These are phyloP conservation scores for Acrocephalus kingi DNA, from an alignment of 2,113 vertebrate species.

Conservation along the genomic window DNA sequence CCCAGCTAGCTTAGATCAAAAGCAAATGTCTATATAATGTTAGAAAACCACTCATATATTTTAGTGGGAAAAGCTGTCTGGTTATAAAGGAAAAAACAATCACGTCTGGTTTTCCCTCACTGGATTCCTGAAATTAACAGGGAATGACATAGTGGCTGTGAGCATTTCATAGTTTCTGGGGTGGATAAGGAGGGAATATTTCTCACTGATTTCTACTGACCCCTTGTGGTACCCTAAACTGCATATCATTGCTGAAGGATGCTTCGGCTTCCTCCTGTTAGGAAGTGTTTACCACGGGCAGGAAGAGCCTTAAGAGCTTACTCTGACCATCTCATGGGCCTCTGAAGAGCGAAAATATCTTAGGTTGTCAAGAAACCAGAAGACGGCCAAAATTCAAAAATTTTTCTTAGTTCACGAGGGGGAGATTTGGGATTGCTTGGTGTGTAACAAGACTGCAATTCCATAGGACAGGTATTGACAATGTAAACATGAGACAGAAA, in stretches of 20 bases:
- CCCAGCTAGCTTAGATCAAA: not conserved
- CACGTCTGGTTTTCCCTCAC: not conserved
- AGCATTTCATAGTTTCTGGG: not conserved
- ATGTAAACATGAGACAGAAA: not conserved
- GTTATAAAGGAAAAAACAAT: not conserved
- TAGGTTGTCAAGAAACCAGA: not conserved
- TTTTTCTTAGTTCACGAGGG: not conserved
- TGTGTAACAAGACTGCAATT: not conserved
- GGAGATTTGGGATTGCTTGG: not conserved
- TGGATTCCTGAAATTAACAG: conserved; percentile 38
- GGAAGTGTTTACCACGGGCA: not conserved
- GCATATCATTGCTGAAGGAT: not conserved
- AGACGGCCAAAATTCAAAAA: not conserved
- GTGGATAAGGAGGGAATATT: not conserved
- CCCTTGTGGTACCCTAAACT: conserved; percentile 9
- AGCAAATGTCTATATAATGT: not conserved
- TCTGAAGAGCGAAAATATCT: not conserved
- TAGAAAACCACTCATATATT: not conserved
- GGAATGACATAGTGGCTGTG: not conserved
- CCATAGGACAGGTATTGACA: not conserved
- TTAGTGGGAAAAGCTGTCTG: not conserved
- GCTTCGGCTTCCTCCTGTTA: not conserved
- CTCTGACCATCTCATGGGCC: not conserved
- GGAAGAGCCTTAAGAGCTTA: not conserved
- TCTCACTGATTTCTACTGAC: conserved; percentile 58